Percentiles rank a stretch among this genome's conserved stretches.
phyloP scores from a whole-genome alignment of 92 coral and sea anemone species.

The Anthopleura xanthogrammica region DNA sequence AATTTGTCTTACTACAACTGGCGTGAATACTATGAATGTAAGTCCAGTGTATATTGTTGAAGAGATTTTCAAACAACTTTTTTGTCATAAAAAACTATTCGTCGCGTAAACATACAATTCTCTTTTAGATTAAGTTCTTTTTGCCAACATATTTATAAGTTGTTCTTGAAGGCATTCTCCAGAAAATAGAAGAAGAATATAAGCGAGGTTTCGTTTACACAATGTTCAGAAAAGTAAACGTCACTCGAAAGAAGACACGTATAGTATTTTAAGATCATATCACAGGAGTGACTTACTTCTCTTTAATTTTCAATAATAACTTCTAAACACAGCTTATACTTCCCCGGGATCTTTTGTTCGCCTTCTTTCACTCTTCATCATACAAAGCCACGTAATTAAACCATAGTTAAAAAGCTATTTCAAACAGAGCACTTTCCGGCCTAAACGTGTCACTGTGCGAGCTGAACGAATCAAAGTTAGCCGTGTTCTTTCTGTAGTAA shows the following conservation, averaged over 20 bases:
- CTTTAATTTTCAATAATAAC: not conserved
- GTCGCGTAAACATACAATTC: no score
- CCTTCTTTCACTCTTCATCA: not conserved
- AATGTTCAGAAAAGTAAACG: no score
- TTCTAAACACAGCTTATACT: not conserved
- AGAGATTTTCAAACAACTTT: not conserved
- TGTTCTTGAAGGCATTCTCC: no score
- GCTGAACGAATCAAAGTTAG: not conserved
- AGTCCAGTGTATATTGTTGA: not conserved
- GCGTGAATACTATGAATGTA: not conserved
- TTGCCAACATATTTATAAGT: no score
- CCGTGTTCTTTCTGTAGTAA: not conserved
- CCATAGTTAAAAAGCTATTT: conserved; percentile 5
- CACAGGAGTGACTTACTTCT: not conserved
- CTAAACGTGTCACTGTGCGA: not conserved
- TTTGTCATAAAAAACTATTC: no score
- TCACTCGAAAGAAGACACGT: no score
- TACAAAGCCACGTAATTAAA: conserved; percentile 20
- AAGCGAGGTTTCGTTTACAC: no score
- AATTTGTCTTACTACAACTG: not conserved
- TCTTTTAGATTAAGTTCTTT: no score
- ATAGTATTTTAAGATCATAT: not conserved
- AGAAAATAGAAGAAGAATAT: no score
- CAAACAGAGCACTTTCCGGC: not conserved
- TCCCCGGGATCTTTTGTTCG: not conserved